phyloP scores from a whole-genome alignment of 2,113 vertebrate genomes.

The Pseudorhombus dupliciocellatus region DNA sequence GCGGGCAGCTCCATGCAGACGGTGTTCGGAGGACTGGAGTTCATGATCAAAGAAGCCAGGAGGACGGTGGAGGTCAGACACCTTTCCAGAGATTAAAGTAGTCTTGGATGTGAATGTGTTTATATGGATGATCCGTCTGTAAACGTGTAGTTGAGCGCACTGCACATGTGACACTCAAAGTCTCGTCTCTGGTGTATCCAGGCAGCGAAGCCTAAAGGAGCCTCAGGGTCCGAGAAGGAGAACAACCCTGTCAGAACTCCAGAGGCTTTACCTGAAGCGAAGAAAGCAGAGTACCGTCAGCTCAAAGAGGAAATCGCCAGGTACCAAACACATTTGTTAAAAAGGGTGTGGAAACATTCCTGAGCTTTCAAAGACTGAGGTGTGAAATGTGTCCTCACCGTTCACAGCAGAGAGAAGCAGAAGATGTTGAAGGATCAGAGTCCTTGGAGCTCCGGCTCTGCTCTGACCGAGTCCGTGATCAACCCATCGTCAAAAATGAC shows the following conservation, averaged over 20 bases:
- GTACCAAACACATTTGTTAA: constrained; percentile 69
- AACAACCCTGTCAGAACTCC: constrained; percentile 91
- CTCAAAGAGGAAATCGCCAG: constrained; percentile 92
- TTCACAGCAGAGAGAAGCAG: constrained; percentile 89
- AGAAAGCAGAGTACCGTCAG: constrained; percentile 89
- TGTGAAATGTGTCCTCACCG: not conserved
- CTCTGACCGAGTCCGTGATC: constrained; percentile 78
- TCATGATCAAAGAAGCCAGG: constrained; percentile 98
- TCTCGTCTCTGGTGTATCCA: constrained; percentile 54
- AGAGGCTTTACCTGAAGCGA: constrained; percentile 87
- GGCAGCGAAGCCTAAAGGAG: constrained; percentile 92
- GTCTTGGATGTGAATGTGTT: not conserved
- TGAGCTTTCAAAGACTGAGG: not conserved
- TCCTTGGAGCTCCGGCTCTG: constrained; percentile 72
- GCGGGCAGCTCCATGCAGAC: constrained; percentile 79
- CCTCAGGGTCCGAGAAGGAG: constrained; percentile 92
- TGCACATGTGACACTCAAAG: not conserved
- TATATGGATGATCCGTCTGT: too few relatives aligned
- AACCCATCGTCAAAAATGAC: constrained; percentile 79
- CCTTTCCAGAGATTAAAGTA: not conserved
- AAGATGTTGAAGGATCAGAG: constrained; percentile 83
- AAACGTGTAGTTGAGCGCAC: too few relatives aligned
- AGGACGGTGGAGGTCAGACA: constrained; percentile 90
- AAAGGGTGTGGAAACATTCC: not conserved
- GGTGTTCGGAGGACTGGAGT: constrained; percentile 94